Percentiles rank a stretch among this genome's conserved stretches.
Conservation (phyloP, 2,797 vertebrate genomes). For the Sarcoramphus papa region DNA sequence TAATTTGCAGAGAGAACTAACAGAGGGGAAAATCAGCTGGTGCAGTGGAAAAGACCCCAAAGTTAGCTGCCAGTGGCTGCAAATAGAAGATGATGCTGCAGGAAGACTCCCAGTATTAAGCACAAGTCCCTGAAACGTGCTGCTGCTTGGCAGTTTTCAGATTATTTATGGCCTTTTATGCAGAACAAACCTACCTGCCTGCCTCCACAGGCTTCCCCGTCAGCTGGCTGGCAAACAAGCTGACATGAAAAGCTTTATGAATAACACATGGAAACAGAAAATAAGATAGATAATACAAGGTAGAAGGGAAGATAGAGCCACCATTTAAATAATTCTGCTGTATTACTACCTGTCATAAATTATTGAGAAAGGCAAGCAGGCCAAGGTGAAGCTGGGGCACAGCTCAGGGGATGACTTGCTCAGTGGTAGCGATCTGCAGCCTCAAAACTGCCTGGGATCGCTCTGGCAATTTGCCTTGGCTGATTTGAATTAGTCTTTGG, state of each 20-base stretch:
- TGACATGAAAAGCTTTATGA: slow-evolving; percentile 2
- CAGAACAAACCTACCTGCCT: neutral
- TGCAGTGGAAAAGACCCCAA: neutral
- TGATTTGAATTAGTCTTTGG: neutral
- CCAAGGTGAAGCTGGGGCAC: neutral
- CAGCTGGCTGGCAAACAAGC: slow-evolving; percentile 2
- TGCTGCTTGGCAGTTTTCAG: neutral
- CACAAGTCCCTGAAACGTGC: neutral
- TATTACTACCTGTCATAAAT: neutral
- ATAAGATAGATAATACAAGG: neutral
- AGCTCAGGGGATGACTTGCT: neutral
- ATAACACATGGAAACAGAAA: slow-evolving; percentile 33
- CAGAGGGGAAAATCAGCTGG: neutral
- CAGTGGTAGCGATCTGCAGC: neutral
- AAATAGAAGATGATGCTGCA: neutral
- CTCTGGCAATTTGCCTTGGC: neutral
- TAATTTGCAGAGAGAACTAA: neutral
- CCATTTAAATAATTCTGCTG: neutral
- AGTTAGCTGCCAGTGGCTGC: neutral
- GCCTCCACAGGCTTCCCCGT: neutral
- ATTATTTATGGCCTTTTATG: neutral
- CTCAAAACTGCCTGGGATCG: neutral
- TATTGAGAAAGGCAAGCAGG: neutral
- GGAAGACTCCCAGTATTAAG: neutral
- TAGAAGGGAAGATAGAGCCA: neutral